Evolutionary conservation across 1,140 invertebrate genomes (phyloP).

Genomic region (Drosophila erecta): DNA sequence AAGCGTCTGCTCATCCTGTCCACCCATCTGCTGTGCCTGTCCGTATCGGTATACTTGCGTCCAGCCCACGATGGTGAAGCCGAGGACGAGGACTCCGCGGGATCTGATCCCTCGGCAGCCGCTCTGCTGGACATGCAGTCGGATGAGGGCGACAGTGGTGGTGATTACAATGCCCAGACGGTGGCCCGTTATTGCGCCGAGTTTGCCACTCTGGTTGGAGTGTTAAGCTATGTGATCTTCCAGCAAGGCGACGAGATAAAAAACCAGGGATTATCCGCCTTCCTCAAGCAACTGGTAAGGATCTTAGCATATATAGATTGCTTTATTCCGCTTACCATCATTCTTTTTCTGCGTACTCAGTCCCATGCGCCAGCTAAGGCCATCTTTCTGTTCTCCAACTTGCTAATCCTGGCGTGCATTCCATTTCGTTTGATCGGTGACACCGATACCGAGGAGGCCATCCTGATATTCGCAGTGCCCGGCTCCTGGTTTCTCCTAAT

Average conservation of each 20-base stretch:
- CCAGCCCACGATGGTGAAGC: constrained; percentile 87
- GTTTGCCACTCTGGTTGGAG: constrained; percentile 92
- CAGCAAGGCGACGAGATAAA: constrained; percentile 97
- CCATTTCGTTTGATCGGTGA: constrained; percentile 92
- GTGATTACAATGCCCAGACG: constrained; percentile 84
- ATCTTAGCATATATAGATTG: neutral
- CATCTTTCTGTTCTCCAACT: constrained; percentile 96
- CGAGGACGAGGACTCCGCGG: constrained; percentile 56
- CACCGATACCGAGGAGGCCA: constrained; percentile 93
- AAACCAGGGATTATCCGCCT: constrained; percentile 95
- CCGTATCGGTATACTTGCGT: constrained; percentile 94
- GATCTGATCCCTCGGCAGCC: constrained; percentile 20
- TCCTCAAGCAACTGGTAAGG: constrained; percentile 96
- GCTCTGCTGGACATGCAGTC: constrained; percentile 22
- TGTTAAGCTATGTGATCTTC: constrained; percentile 94
- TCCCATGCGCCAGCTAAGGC: constrained; percentile 96
- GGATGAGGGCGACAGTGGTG: neutral
- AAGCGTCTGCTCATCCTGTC: constrained; percentile 94
- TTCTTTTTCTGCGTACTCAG: constrained; percentile 85
- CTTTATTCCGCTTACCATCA: neutral
- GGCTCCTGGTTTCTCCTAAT: constrained; percentile 98
- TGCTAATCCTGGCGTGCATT: constrained; percentile 96
- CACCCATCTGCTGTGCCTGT: constrained; percentile 94
- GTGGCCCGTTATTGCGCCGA: constrained; percentile 91
- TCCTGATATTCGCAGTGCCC: constrained; percentile 96